Conservation (phyloP, 2,888 invertebrate species). For the Pharmacophagus antenor region DNA sequence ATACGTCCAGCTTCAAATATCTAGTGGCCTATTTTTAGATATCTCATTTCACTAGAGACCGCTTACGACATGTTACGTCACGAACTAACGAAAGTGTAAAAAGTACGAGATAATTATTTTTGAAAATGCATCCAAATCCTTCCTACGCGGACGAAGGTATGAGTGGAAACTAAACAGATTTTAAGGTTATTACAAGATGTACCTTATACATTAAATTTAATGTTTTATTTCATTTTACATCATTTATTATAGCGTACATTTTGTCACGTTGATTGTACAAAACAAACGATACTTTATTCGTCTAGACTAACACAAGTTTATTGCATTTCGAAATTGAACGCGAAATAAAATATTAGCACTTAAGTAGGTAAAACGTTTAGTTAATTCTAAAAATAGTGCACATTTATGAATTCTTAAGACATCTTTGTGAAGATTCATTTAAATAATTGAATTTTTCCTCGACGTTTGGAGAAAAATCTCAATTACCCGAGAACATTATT, state of each 20-base stretch:
- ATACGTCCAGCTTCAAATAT: constrained; percentile 26
- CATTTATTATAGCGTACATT: neutral
- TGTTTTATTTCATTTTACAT: too few species aligned
- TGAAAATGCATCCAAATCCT: constrained; percentile 19
- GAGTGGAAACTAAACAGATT: constrained; percentile 14
- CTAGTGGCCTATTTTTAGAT: constrained; percentile 27
- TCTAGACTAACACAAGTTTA: neutral
- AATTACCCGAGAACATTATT: too few species aligned
- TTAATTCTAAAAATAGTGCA: too few species aligned
- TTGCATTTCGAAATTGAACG: neutral
- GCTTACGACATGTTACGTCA: constrained; percentile 18
- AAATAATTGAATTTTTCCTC: too few species aligned
- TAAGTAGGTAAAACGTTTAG: neutral
- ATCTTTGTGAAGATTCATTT: too few species aligned
- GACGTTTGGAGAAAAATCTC: too few species aligned
- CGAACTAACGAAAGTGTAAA: constrained; percentile 17
- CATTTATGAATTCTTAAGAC: too few species aligned
- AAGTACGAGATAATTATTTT: constrained; percentile 15
- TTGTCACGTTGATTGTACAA: neutral
- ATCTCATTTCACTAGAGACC: constrained; percentile 20
- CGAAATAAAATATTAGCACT: neutral
- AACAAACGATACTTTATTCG: neutral
- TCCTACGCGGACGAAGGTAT: constrained; percentile 22
- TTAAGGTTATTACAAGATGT: constrained; percentile 1
- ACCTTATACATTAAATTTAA: neutral